Conservation (phyloP, 2,888 invertebrate genomes). For the Euplexia lucipara region DNA sequence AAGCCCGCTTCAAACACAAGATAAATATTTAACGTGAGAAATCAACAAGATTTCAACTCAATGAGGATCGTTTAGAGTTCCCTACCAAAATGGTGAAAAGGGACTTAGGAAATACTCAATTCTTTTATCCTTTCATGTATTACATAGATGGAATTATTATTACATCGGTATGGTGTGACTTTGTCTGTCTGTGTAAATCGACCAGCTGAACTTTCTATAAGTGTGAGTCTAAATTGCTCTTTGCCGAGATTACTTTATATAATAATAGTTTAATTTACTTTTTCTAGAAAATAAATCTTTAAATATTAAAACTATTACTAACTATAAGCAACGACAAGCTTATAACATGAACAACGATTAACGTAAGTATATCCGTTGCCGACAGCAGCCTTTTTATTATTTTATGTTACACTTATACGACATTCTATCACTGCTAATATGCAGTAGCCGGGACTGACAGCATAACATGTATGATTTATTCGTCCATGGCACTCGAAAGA, state of each 20-base stretch:
- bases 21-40: conserved; percentile 39
- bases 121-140: too few species aligned
- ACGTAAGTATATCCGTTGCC: not conserved
- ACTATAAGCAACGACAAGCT: too few species aligned
- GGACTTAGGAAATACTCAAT: too few species aligned
- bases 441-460: conserved; percentile 32
- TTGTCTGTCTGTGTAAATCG: too few species aligned
- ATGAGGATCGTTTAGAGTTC: not conserved
- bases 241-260: not conserved
- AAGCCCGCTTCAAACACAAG: conserved; percentile 25
- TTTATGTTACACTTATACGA: not conserved
- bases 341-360: not conserved
- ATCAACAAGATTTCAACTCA: conserved; percentile 32
- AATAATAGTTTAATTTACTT: not conserved
- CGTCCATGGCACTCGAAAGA: conserved; percentile 48
- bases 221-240: too few species aligned
- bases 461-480: conserved; percentile 58
- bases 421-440: conserved; percentile 10
- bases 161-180: too few species aligned
- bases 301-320: not conserved
- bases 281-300: not conserved
- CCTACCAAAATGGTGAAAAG: too few species aligned
- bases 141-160: too few species aligned
- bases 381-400: not conserved
- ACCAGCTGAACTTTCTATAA: too few species aligned